A percentile compares a stretch with the other conserved stretches of the same genome.
These are phyloP conservation scores for Caracal caracal DNA, from an alignment of 2,113 vertebrate species.

Conservation along the genomic window DNA sequence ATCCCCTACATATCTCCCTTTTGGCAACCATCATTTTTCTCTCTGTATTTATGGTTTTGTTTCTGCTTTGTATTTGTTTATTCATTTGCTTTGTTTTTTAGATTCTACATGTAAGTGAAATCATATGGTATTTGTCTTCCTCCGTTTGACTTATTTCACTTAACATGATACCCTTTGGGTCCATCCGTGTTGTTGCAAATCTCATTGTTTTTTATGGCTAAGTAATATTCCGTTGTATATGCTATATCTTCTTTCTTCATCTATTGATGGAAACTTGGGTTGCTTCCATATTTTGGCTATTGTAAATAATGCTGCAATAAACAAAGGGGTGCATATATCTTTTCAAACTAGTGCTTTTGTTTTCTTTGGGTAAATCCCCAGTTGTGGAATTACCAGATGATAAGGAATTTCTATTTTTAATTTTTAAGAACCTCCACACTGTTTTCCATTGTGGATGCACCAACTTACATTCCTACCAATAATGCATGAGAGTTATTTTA, in stretches of 20 bases:
- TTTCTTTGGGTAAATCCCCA: not conserved
- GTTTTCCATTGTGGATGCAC: not conserved
- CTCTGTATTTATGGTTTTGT: not conserved
- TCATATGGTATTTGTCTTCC: not conserved
- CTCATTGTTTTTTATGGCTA: not conserved
- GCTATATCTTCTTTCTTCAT: not conserved
- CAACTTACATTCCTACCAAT: not conserved
- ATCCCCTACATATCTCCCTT: not conserved
- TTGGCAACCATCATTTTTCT: not conserved
- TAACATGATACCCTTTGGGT: not conserved
- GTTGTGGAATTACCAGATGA: not conserved
- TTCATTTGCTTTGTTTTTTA: not conserved
- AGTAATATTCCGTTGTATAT: not conserved
- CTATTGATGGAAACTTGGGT: not conserved
- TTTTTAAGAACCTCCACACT: not conserved
- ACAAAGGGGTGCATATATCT: not conserved
- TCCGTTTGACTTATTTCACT: not conserved
- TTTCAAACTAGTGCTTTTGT: not conserved
- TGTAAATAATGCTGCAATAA: not conserved
- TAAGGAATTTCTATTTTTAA: not conserved
- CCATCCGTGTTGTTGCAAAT: not conserved
- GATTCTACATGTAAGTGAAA: not conserved
- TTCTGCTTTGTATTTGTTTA: not conserved
- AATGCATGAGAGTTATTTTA: not conserved
- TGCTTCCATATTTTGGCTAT: not conserved